A percentile compares a stretch with the other conserved stretches of the same genome.
Evolutionary conservation across 2,113 vertebrate species (phyloP).

Genomic region (Archocentrus centrarchus): DNA sequence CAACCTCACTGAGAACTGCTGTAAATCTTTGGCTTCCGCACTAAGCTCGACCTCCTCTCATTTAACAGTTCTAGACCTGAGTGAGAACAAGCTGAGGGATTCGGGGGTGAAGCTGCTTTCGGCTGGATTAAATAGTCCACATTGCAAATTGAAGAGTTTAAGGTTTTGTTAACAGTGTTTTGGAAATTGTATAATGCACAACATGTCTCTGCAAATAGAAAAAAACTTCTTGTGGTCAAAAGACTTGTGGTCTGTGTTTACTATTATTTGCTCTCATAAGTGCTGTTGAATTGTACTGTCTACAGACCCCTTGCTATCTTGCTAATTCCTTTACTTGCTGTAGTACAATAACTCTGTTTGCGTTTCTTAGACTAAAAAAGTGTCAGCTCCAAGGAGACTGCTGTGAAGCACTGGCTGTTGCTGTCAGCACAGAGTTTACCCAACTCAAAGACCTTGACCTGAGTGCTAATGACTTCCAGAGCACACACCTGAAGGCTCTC

Average conservation of each 20-base stretch:
- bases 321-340: not conserved
- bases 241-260: not conserved
- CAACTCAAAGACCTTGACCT: slow-evolving; percentile 55
- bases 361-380: slow-evolving; percentile 21
- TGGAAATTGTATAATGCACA: not conserved
- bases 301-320: not conserved
- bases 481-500: slow-evolving; percentile 45
- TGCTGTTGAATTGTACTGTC: not conserved
- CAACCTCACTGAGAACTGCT: slow-evolving; percentile 43
- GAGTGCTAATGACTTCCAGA: slow-evolving; percentile 46
- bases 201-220: not conserved
- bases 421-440: slow-evolving; percentile 38
- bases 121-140: slow-evolving; percentile 21
- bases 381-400: slow-evolving; percentile 39
- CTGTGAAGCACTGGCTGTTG: slow-evolving; percentile 44
- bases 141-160: slow-evolving; percentile 39
- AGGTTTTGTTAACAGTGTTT: slow-evolving; percentile 19
- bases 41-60: slow-evolving; percentile 19
- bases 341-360: not conserved
- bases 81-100: slow-evolving; percentile 40
- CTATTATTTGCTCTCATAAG: not conserved
- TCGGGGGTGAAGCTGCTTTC: slow-evolving; percentile 37
- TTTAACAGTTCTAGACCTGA: slow-evolving; percentile 41
- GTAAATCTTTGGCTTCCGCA: slow-evolving; percentile 19
- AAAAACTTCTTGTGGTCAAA: not conserved